Conservation (phyloP, 2,797 vertebrate species). For the Pipistrellus pipistrellus region DNA sequence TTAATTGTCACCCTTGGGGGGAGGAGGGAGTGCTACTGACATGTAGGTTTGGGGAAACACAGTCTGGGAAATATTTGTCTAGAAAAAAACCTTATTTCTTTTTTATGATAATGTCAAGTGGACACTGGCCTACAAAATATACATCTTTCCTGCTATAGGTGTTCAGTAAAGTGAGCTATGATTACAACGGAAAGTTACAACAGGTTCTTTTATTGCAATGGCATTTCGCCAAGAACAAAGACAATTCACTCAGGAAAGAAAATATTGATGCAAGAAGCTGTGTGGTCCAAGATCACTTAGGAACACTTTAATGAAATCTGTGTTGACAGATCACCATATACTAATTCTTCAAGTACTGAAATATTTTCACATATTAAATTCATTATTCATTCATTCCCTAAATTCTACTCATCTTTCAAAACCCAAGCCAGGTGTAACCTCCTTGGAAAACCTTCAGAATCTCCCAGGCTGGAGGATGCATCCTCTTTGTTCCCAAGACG, state of each 20-base stretch:
- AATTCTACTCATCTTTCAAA: conserved; percentile 61
- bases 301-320: conserved; percentile 58
- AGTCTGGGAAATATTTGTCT: conserved; percentile 1
- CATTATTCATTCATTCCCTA: conserved; percentile 13
- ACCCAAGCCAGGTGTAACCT: background rate
- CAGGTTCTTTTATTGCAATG: conserved; percentile 40
- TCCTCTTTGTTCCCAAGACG: background rate
- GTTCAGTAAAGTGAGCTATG: conserved; percentile 51
- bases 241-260: conserved; percentile 55
- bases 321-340: conserved; percentile 34
- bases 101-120: conserved; percentile 54
- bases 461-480: background rate
- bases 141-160: conserved; percentile 58
- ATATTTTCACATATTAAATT: conserved; percentile 53
- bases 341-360: conserved; percentile 51
- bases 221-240: conserved; percentile 66
- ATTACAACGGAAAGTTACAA: conserved; percentile 69
- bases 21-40: background rate
- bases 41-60: background rate
- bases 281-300: conserved; percentile 25
- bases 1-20: background rate
- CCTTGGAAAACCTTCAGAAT: conserved; percentile 17
- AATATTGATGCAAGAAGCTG: conserved; percentile 51
- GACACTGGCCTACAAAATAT: conserved; percentile 60
- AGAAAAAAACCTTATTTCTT: conserved; percentile 36